These are phyloP conservation scores for Calcarius lapponicus DNA, from an alignment of 2,797 vertebrate species.

Conservation along the genomic window DNA sequence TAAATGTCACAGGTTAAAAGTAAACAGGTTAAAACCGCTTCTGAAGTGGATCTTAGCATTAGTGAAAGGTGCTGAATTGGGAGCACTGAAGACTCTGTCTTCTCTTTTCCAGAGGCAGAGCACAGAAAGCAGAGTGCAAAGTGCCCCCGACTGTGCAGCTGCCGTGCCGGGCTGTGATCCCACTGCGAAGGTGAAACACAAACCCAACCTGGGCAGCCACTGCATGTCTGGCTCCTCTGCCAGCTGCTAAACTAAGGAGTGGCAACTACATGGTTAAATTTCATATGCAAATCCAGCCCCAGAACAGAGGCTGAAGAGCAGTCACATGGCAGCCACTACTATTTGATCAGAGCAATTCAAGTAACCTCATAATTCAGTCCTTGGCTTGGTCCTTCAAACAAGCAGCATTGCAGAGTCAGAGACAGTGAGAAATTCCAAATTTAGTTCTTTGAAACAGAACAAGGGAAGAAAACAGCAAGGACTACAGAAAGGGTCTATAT, in stretches of 20 bases:
- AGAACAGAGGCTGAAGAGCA: not conserved
- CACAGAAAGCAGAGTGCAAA: not conserved
- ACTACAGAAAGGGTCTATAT: not conserved
- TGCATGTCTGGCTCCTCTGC: not conserved
- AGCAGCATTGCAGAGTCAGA: not conserved
- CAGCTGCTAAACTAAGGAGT: not conserved
- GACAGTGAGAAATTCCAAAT: not conserved
- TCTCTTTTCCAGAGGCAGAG: not conserved
- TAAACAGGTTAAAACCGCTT: too few species aligned
- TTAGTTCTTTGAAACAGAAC: not conserved
- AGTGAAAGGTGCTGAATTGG: not conserved
- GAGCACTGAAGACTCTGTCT: not conserved
- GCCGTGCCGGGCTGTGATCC: not conserved
- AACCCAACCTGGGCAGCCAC: not conserved
- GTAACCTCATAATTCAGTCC: not conserved
- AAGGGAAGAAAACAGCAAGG: not conserved
- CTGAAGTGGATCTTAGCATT: not conserved
- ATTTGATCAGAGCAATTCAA: not conserved
- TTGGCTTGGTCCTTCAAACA: not conserved
- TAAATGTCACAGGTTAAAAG: not conserved
- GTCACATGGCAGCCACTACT: not conserved
- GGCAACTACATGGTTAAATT: not conserved
- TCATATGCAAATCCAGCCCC: slow-evolving; percentile 13
- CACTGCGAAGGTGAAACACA: not conserved
- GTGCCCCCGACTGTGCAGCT: not conserved